Percentiles rank a stretch among this genome's conserved stretches.
phyloP scores from a whole-genome alignment of 1,140 invertebrate genomes.

The Oedothorax gibbosus region DNA sequence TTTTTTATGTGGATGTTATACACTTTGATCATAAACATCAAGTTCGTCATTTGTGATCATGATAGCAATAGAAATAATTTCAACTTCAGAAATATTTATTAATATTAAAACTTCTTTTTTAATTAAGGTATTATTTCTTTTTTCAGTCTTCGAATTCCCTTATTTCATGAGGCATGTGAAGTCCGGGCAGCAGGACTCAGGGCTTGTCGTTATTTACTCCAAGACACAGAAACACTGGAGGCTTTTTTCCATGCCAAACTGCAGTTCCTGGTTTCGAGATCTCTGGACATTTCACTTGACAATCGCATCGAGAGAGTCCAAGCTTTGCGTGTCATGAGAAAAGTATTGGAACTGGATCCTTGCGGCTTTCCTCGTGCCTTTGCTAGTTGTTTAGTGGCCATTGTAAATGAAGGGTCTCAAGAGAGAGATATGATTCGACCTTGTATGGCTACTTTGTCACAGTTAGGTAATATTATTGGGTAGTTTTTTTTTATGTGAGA shows the following conservation, averaged over 20 bases:
- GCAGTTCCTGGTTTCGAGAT: slow-evolving; percentile 81
- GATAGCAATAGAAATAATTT: too few species aligned
- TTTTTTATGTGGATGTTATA: too few species aligned
- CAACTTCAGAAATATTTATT: too few species aligned
- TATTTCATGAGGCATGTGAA: slow-evolving; percentile 88
- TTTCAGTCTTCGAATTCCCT: slow-evolving; percentile 83
- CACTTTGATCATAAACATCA: too few species aligned
- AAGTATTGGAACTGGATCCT: slow-evolving; percentile 77
- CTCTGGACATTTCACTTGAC: slow-evolving; percentile 81
- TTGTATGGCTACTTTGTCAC: slow-evolving; percentile 86
- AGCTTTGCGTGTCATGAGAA: slow-evolving; percentile 84
- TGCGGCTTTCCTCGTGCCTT: slow-evolving; percentile 76
- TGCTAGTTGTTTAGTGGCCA: slow-evolving; percentile 80
- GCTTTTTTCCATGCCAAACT: slow-evolving; percentile 83
- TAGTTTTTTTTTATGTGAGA: not conserved
- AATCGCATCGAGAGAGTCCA: slow-evolving; percentile 92
- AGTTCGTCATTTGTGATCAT: too few species aligned
- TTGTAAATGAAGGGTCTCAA: slow-evolving; percentile 80
- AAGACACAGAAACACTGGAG: slow-evolving; percentile 80
- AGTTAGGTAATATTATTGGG: slow-evolving; percentile 72
- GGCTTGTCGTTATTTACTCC: slow-evolving; percentile 85
- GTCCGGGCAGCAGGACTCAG: slow-evolving; percentile 88
- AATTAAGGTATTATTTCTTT: slow-evolving; percentile 31
- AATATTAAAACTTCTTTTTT: not conserved
- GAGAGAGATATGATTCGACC: slow-evolving; percentile 84